phyloP scores from a whole-genome alignment of 1,140 invertebrate genomes.

The Lepidurus arcticus region DNA sequence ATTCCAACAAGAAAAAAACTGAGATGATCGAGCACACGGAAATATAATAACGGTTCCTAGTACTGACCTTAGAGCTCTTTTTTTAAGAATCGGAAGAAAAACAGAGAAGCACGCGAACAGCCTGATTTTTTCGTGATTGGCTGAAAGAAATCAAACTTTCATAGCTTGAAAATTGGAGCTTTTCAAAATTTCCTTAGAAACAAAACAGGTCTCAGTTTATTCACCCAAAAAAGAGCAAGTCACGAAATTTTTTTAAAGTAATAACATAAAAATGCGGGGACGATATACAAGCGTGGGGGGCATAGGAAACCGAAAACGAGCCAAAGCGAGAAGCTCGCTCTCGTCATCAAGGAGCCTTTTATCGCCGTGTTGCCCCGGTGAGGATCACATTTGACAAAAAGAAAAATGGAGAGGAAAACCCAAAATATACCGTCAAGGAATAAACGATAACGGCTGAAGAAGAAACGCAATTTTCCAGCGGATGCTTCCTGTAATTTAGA shows the following conservation, averaged over 20 bases:
- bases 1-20: too few relatives aligned
- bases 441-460: slow-evolving; percentile 15
- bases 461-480: slow-evolving; percentile 18
- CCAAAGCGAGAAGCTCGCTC: not conserved
- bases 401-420: not conserved
- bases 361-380: not conserved
- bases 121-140: slow-evolving; percentile 9
- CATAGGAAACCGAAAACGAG: too few relatives aligned
- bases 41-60: too few relatives aligned
- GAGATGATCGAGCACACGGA: too few relatives aligned
- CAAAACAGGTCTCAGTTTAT: not conserved
- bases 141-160: not conserved
- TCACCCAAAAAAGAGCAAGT: not conserved
- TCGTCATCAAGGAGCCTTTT: too few relatives aligned
- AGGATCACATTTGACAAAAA: not conserved
- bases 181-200: not conserved
- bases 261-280: too few relatives aligned
- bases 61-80: not conserved
- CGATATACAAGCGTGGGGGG: too few relatives aligned
- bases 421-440: not conserved
- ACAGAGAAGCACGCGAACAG: not conserved
- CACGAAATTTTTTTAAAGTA: not conserved
- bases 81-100: not conserved
- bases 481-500: slow-evolving; percentile 11
- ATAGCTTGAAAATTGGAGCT: not conserved